These are phyloP conservation scores for Platichthys stellatus DNA, from an alignment of 2,113 vertebrate genomes.

Conservation along the genomic window DNA sequence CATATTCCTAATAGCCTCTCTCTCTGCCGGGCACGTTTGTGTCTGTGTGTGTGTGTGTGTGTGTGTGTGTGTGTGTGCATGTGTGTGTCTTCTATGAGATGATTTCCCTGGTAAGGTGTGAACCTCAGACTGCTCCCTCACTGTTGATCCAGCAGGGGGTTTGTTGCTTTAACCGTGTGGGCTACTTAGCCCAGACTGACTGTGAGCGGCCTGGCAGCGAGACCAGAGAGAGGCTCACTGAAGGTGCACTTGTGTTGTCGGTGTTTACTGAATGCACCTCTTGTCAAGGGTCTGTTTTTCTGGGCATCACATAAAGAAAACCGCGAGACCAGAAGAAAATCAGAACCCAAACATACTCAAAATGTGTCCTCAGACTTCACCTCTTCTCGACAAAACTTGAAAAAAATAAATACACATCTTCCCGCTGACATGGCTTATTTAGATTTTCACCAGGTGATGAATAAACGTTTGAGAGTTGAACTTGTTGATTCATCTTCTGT, in stretches of 20 bases:
- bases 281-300: slow-evolving; percentile 71
- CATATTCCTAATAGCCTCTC: slow-evolving; percentile 67
- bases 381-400: slow-evolving; percentile 42
- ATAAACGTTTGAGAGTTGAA: slow-evolving; percentile 22
- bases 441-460: slow-evolving; percentile 20
- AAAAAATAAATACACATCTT: slow-evolving; percentile 19
- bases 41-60: not conserved
- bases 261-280: slow-evolving; percentile 62
- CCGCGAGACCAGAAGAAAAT: slow-evolving; percentile 26
- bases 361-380: slow-evolving; percentile 25
- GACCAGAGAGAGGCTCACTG: slow-evolving; percentile 50
- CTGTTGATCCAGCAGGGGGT: slow-evolving; percentile 64
- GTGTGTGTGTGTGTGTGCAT: slow-evolving; percentile 11
- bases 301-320: slow-evolving; percentile 67
- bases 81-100: slow-evolving; percentile 35
- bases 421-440: slow-evolving; percentile 23
- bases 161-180: slow-evolving; percentile 78
- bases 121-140: slow-evolving; percentile 49
- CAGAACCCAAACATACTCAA: slow-evolving; percentile 51
- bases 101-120: slow-evolving; percentile 41
- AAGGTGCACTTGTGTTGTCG: slow-evolving; percentile 59
- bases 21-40: not conserved
- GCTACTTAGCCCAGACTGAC: slow-evolving; percentile 75
- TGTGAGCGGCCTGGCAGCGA: slow-evolving; percentile 55
- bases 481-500: not conserved